These are phyloP conservation scores for Hyles euphorbiae DNA, from an alignment of 1,140 invertebrate genomes.

Conservation along the genomic window DNA sequence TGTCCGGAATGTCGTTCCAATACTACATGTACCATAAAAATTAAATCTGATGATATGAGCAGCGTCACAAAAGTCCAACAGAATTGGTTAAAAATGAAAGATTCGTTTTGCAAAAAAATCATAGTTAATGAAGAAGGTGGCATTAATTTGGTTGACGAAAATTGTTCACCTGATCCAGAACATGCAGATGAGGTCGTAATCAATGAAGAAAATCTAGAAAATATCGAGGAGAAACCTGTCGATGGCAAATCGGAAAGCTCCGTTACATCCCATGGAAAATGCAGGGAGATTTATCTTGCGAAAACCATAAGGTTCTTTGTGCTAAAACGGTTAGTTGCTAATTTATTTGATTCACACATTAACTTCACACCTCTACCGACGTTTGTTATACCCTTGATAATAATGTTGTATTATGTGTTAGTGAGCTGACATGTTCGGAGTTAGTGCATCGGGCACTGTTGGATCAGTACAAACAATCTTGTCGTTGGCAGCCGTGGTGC, in stretches of 20 bases:
- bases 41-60: conserved; percentile 35
- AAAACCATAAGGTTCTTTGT: conserved; percentile 51
- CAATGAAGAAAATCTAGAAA: conserved; percentile 7
- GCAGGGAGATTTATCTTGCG: conserved; percentile 43
- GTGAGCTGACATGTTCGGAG: conserved; percentile 50
- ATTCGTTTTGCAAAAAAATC: conserved; percentile 54
- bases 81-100: conserved; percentile 53
- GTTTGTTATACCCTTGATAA: neutral
- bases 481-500: conserved; percentile 54
- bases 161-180: conserved; percentile 18
- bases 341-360: neutral
- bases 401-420: conserved; percentile 20
- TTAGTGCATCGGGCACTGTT: conserved; percentile 44
- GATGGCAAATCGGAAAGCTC: conserved; percentile 25
- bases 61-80: conserved; percentile 31
- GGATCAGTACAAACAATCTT: conserved; percentile 43
- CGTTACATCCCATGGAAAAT: conserved; percentile 33
- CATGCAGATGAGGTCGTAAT: conserved; percentile 11
- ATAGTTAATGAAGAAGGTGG: conserved; percentile 50
- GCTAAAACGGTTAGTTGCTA: conserved; percentile 37
- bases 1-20: conserved; percentile 42
- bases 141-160: conserved; percentile 36
- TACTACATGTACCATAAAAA: conserved; percentile 45
- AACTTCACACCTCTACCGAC: neutral
- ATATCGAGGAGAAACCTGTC: conserved; percentile 12